phyloP scores from a whole-genome alignment of 2,888 invertebrate species.

The Coelopa pilipes region DNA sequence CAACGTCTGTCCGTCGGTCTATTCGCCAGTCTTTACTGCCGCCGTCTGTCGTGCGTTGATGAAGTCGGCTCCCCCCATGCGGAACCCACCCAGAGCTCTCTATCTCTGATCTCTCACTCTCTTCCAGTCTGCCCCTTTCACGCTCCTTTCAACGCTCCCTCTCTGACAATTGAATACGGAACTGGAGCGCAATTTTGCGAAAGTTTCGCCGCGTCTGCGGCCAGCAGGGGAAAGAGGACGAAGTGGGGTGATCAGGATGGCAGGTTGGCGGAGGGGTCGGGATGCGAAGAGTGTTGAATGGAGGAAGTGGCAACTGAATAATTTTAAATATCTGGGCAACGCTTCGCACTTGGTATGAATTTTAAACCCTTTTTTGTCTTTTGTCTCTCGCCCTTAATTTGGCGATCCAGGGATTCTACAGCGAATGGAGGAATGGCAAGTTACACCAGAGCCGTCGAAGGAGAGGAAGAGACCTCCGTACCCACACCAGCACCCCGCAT shows the following conservation, averaged over 20 bases:
- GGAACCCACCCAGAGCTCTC: too few species aligned
- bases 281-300: too few species aligned
- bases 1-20: too few species aligned
- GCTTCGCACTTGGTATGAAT: conserved; percentile 24
- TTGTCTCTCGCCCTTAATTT: neutral
- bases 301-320: neutral
- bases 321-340: conserved; percentile 12
- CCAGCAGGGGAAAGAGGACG: neutral
- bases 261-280: neutral
- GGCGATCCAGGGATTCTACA: too few species aligned
- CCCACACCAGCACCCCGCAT: neutral
- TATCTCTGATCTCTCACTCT: too few species aligned
- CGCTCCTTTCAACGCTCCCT: neutral
- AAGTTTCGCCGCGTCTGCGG: neutral
- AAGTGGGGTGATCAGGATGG: neutral
- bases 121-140: too few species aligned
- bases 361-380: conserved; percentile 25
- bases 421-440: too few species aligned
- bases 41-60: too few species aligned
- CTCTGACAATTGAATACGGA: neutral
- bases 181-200: neutral
- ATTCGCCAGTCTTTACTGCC: too few species aligned
- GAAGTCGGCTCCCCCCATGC: too few species aligned
- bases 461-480: too few species aligned
- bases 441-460: too few species aligned